A percentile compares a stretch with the other conserved stretches of the same genome.
Evolutionary conservation across 2,888 invertebrate species (phyloP).

Genomic region (Tipula helvola): DNA sequence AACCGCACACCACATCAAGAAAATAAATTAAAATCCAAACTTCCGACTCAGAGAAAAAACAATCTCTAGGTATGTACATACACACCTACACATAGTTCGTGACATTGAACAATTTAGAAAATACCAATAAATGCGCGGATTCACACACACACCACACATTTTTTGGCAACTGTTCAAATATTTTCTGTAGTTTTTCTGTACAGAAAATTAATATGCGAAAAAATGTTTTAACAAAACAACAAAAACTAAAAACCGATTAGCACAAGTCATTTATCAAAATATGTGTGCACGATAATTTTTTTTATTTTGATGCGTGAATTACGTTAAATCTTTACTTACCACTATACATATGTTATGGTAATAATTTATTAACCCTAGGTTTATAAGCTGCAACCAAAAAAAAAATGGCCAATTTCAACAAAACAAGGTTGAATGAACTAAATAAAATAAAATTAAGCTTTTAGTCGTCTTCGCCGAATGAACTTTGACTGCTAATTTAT

Average conservation of each 20-base stretch:
- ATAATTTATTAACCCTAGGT: not conserved
- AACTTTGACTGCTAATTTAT: not conserved
- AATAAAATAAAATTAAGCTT: too few species aligned
- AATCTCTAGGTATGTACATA: not conserved
- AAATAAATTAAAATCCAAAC: not conserved
- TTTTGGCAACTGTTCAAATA: not conserved
- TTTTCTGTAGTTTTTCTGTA: not conserved
- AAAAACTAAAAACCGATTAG: not conserved
- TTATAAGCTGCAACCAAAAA: too few species aligned
- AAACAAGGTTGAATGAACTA: too few species aligned
- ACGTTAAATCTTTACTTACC: not conserved
- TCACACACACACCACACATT: not conserved
- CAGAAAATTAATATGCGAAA: not conserved
- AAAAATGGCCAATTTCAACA: too few species aligned
- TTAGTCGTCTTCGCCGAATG: not conserved
- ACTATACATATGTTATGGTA: not conserved
- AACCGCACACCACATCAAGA: too few species aligned
- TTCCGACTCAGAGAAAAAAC: not conserved
- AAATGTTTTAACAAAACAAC: not conserved
- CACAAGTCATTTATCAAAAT: not conserved
- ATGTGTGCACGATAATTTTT: not conserved
- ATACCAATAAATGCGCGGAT: not conserved
- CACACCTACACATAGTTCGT: not conserved
- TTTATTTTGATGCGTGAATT: not conserved
- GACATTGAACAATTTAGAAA: not conserved